Percentiles rank a stretch among this genome's conserved stretches.
Evolutionary conservation across 2,797 vertebrate genomes (phyloP).

Genomic region (Heterohyrax brucei): DNA sequence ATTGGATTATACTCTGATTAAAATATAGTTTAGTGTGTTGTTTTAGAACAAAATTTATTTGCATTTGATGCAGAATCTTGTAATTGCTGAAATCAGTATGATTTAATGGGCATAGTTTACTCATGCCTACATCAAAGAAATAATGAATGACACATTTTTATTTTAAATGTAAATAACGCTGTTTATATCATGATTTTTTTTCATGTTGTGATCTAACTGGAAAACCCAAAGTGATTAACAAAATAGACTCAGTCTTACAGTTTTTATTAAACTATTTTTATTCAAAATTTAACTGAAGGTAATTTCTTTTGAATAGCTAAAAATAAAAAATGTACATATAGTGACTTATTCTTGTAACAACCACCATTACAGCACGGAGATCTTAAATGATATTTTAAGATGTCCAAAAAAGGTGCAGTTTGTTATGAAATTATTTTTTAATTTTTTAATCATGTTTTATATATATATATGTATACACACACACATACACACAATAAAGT

Average conservation of each 20-base stretch:
- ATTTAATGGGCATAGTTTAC: neutral
- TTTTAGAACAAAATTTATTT: constrained; percentile 1
- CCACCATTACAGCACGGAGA: neutral
- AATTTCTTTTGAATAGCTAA: neutral
- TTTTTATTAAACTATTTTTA: neutral
- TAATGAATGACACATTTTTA: neutral
- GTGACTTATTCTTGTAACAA: neutral
- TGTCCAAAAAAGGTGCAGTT: neutral
- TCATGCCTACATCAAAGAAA: neutral
- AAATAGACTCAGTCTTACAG: neutral
- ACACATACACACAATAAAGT: too few relatives aligned
- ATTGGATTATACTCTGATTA: neutral
- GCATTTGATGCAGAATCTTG: neutral
- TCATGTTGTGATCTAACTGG: neutral
- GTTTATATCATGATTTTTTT: neutral
- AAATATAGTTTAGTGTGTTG: neutral
- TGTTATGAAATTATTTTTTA: neutral
- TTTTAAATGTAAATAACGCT: neutral
- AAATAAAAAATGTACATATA: neutral
- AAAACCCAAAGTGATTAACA: neutral
- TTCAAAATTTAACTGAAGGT: neutral
- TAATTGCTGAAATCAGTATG: neutral
- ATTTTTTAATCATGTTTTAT: too few relatives aligned
- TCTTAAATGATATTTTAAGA: neutral
- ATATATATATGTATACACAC: too few relatives aligned